Base-by-base conservation (phyloP, 2,888 invertebrate species). In the Amiota communis region DNA sequence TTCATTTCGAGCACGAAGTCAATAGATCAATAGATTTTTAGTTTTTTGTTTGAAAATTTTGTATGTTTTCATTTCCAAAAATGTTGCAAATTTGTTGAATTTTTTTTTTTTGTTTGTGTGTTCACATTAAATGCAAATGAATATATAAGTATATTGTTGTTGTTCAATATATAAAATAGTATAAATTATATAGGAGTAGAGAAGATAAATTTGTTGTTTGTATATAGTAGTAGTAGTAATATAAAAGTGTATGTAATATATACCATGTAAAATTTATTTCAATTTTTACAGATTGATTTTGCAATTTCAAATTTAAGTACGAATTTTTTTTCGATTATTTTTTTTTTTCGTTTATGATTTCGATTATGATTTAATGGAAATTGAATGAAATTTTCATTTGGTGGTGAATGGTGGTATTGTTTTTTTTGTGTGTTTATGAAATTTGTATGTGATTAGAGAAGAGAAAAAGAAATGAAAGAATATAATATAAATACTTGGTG, bases 391-490 rank as follows among this genome's bases (percentile, higher is more conserved):
- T 72, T 20, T 67, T 49, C 15, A n/a, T 36, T 47, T 67, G 48
- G 13, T 67, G 36, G 8, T 36, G 8, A 6, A 36, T 46, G 53
- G 57, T 70, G 69, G 57, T 56, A n/a, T n/a, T n/a, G n/a, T n/a
- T n/a, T 49, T 70, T 68, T 68, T 17, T 53, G 9, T 53, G 51
- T 67, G 78, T 74, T 79, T 83, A 81, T 81, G 82, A 80, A 36
- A 79, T 83, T 84, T 80, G 86, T 82, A 84, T 84, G 82, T 83
- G 87, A 85, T 84, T 84, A 86, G 87, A 87, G 85, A 87, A 86
- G 86, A 87, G 87, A 87, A 87, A 86, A 87, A 87, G 87, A 87
- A 87, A 87, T 87, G 86, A 87, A 86, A 87, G 87, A 87, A 87
- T 87, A 87, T 84, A 87, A 86, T 87, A 85, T 87, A 87, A 87